phyloP scores from a whole-genome alignment of 2,888 invertebrate genomes.

The Xanthia icteritia region DNA sequence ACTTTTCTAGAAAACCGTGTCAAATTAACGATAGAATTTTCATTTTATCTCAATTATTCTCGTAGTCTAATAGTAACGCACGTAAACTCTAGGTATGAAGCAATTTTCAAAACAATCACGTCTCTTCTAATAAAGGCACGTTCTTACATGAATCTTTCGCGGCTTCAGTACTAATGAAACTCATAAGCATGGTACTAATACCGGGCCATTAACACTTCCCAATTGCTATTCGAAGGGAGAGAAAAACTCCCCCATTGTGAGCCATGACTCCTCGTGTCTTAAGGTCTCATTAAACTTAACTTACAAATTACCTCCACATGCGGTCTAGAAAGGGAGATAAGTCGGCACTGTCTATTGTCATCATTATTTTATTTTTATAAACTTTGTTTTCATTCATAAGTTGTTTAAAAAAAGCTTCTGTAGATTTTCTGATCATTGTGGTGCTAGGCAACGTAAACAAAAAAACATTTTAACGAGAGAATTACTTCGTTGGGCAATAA shows the following conservation, averaged over 20 bases:
- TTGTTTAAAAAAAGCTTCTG: neutral
- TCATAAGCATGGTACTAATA: constrained; percentile 88
- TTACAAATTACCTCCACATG: constrained; percentile 78
- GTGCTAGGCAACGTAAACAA: neutral
- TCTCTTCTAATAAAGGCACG: constrained; percentile 87
- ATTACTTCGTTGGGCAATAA: neutral
- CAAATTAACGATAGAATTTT: neutral
- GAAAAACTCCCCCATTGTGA: constrained; percentile 81
- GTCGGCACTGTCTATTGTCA: constrained; percentile 53
- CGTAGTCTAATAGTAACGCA: constrained; percentile 28
- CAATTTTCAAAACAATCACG: constrained; percentile 87
- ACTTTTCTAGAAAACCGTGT: neutral
- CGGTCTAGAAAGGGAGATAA: constrained; percentile 48
- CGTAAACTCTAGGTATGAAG: constrained; percentile 71
- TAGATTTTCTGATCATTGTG: neutral
- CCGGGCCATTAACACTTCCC: constrained; percentile 85
- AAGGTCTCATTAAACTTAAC: constrained; percentile 83
- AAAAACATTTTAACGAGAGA: neutral
- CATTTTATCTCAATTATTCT: neutral
- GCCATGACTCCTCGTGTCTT: constrained; percentile 72
- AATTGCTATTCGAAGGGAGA: constrained; percentile 82
- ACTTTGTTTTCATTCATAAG: neutral
- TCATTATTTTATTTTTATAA: neutral
- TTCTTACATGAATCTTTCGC: constrained; percentile 87
- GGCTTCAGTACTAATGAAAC: constrained; percentile 87